Conservation (phyloP, 2,797 vertebrate genomes). For the Philypnodon macrostomus region DNA sequence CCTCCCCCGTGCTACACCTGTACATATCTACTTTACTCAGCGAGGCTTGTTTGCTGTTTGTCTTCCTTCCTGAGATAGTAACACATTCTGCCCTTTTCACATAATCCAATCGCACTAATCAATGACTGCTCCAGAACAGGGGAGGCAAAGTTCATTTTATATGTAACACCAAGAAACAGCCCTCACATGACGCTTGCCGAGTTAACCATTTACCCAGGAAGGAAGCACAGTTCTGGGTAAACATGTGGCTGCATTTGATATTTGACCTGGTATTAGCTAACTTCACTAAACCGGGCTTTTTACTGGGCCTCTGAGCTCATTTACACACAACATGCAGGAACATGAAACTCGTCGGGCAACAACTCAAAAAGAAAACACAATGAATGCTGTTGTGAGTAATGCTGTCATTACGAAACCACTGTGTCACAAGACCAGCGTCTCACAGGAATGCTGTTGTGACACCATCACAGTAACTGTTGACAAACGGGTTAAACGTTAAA, state of each 20-base stretch:
- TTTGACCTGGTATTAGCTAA: slow-evolving; percentile 44
- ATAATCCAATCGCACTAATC: slow-evolving; percentile 39
- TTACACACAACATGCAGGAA: slow-evolving; percentile 48
- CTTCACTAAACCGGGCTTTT: slow-evolving; percentile 24
- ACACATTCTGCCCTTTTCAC: slow-evolving; percentile 24
- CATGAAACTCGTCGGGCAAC: slow-evolving; percentile 48
- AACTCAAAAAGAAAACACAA: slow-evolving; percentile 42
- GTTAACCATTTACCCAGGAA: slow-evolving; percentile 67
- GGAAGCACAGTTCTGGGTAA: slow-evolving; percentile 41
- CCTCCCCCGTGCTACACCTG: slow-evolving; percentile 14
- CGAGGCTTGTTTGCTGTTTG: slow-evolving; percentile 29
- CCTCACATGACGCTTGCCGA: slow-evolving; percentile 51
- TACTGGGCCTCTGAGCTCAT: slow-evolving; percentile 33
- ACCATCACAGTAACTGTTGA: slow-evolving; percentile 61
- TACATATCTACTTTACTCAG: slow-evolving; percentile 38
- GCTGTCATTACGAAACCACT: slow-evolving; percentile 63
- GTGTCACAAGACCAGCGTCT: slow-evolving; percentile 65
- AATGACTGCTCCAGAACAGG: slow-evolving; percentile 55
- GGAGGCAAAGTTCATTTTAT: slow-evolving; percentile 55
- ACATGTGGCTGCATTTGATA: slow-evolving; percentile 39
- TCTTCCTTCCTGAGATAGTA: slow-evolving; percentile 35
- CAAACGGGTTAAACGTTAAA: slow-evolving; percentile 72
- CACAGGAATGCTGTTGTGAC: slow-evolving; percentile 71
- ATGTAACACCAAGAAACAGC: slow-evolving; percentile 27
- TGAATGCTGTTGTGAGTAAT: slow-evolving; percentile 24